A percentile compares a stretch with the other conserved stretches of the same genome.
Conservation (phyloP, 2,888 invertebrate species). For the Melinaea marsaeus region DNA sequence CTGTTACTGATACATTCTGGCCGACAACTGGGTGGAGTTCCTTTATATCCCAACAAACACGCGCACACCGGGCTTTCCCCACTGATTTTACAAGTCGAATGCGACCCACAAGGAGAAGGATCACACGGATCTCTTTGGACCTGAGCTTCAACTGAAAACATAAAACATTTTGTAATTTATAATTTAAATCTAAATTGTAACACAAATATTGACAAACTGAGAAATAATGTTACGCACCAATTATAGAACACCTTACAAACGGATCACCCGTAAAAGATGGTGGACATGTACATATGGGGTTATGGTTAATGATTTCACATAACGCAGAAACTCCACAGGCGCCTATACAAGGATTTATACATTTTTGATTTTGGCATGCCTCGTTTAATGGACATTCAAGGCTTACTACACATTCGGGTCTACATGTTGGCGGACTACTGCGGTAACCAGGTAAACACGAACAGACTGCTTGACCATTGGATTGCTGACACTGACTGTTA, state of each 20-base stretch:
- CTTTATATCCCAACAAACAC: conserved; percentile 82
- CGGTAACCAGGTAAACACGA: conserved; percentile 84
- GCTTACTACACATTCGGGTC: conserved; percentile 86
- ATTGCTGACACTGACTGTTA: conserved; percentile 85
- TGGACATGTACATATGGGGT: conserved; percentile 86
- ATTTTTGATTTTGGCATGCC: conserved; percentile 86
- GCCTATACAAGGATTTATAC: conserved; percentile 86
- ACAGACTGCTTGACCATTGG: conserved; percentile 83
- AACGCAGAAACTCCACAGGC: conserved; percentile 86
- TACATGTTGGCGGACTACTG: conserved; percentile 86
- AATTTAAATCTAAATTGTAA: not conserved
- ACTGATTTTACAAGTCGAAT: conserved; percentile 82
- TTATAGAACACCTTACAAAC: conserved; percentile 81
- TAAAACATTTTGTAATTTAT: not conserved
- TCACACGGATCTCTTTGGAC: conserved; percentile 76
- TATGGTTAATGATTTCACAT: conserved; percentile 86
- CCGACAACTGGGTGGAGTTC: conserved; percentile 85
- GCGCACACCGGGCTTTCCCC: conserved; percentile 85
- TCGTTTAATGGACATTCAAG: conserved; percentile 84
- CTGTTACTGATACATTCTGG: conserved; percentile 89
- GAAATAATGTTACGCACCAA: conserved; percentile 44
- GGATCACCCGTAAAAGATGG: conserved; percentile 87
- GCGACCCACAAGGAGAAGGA: conserved; percentile 88
- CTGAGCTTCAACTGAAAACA: conserved; percentile 38
- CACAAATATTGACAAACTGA: not conserved